Conservation (phyloP, 2,797 vertebrate species). For the Synanceia verrucosa region DNA sequence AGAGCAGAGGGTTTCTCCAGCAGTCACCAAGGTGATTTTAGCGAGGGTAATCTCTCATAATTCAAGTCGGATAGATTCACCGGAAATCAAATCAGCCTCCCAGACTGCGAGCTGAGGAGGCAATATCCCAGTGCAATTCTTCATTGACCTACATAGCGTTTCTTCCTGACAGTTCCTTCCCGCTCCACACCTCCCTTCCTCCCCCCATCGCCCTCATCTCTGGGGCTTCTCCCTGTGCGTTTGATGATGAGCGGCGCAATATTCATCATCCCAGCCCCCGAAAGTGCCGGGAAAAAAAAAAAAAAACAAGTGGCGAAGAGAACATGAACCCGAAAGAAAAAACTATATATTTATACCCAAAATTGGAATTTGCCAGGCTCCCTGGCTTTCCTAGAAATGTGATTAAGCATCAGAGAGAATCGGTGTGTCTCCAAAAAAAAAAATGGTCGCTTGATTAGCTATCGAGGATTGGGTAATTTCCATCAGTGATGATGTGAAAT, state of each 20-base stretch:
- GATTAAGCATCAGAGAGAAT: constrained; percentile 72
- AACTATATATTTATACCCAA: constrained; percentile 23
- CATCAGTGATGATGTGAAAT: constrained; percentile 73
- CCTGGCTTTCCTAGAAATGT: constrained; percentile 64
- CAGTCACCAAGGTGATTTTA: constrained; percentile 76
- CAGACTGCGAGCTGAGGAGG: constrained; percentile 75
- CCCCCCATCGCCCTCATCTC: constrained; percentile 59
- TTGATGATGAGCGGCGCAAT: constrained; percentile 72
- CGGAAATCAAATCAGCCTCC: constrained; percentile 81
- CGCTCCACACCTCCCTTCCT: constrained; percentile 25
- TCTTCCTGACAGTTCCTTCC: constrained; percentile 73
- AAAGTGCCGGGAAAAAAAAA: constrained; percentile 20
- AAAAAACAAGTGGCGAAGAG: constrained; percentile 32
- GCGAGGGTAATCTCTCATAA: constrained; percentile 77
- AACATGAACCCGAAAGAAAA: constrained; percentile 26
- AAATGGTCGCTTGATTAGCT: constrained; percentile 73
- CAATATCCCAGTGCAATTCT: constrained; percentile 81
- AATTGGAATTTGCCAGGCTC: constrained; percentile 56
- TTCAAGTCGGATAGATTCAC: constrained; percentile 77
- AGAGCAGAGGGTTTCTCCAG: constrained; percentile 36
- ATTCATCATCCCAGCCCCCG: constrained; percentile 61
- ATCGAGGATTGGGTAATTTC: constrained; percentile 72
- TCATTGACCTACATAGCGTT: constrained; percentile 83
- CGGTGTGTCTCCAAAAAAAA: constrained; percentile 36
- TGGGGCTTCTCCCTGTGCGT: constrained; percentile 56